Base-by-base conservation (phyloP, 2,888 invertebrate genomes). In the Standfussiana lucernea region DNA sequence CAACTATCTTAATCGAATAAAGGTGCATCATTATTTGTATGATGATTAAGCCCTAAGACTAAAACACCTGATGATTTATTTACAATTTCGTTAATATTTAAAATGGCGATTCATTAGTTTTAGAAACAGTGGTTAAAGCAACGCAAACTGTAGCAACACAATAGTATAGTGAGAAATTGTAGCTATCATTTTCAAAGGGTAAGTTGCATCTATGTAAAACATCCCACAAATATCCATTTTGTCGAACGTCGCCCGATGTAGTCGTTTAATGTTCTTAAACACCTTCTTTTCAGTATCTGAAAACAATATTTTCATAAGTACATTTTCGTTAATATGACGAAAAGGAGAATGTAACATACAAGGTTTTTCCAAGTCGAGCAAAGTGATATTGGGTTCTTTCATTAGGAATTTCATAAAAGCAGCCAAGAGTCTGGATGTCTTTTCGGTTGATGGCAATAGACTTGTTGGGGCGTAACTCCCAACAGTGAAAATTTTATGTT, bases 191-290 rank as follows among this genome's bases (percentile, higher is more conserved):
- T 37, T 77, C 10, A 76, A n/a, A 0, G 65, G 32, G 32, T 47
- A 77, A 47, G 37, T 32, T n/a, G 65, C 76, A 65, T 77, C 65
- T 1, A 77, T 18, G 37, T 59, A 77, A 56, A 77, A 76, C 56
- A 76, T 77, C 50, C 77, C 15, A 50, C 61, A 68, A 2, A n/a
- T n/a, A 50, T 61, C 1, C 8, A 77, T 18, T 6, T 78, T 67
- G 24, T 78, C 42, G 7, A 78, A 77, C 13, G 59, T 42, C 0
- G 42, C 68, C 42, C 61, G 47, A 61, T 78, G 68, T 61, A 77
- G 10, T 18, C 77, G 35, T 42, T 35, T 42, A 8, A 61, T 28
- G 24, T 78, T 77, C 42, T 78, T 78, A 50, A 40, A 78, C 15
- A 77, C 1, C 2, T 28, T 78, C 28, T 8, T 77, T 13, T 77